phyloP scores from a whole-genome alignment of 2,797 vertebrate species.

The Coendou prehensilis region DNA sequence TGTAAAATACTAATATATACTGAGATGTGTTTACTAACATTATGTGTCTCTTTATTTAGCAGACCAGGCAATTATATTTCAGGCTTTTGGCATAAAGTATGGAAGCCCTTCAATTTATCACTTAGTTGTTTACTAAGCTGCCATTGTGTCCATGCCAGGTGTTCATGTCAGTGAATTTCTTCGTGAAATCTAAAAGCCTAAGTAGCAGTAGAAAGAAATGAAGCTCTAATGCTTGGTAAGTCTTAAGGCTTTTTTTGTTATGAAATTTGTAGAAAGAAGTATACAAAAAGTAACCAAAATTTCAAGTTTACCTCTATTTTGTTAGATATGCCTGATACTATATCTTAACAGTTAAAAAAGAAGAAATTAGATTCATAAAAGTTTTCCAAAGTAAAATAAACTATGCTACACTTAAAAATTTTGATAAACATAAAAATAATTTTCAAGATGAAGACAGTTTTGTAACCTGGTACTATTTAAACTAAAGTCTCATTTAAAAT shows the following conservation, averaged over 20 bases:
- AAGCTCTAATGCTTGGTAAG: not conserved
- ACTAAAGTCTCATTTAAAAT: conserved; percentile 1
- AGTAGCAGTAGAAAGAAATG: conserved; percentile 36
- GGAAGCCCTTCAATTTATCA: conserved; percentile 28
- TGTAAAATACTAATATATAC: not conserved
- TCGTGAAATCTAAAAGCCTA: not conserved
- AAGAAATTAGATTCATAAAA: not conserved
- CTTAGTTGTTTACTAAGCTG: not conserved
- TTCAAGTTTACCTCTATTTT: not conserved
- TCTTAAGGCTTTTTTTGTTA: conserved; percentile 49
- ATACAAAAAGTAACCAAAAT: not conserved
- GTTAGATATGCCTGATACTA: not conserved
- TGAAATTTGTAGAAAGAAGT: not conserved
- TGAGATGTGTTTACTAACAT: not conserved
- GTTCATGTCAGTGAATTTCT: conserved; percentile 24
- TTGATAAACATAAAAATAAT: conserved; percentile 21
- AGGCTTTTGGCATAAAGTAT: conserved; percentile 7
- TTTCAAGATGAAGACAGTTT: not conserved
- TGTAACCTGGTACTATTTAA: not conserved
- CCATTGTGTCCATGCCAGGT: not conserved
- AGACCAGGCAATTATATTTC: conserved; percentile 26
- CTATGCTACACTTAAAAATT: not conserved
- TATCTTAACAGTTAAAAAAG: not conserved
- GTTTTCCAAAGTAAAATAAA: conserved; percentile 18
- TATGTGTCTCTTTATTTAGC: conserved; percentile 52